Evolutionary conservation across 2,113 vertebrate genomes (phyloP).

Genomic region (Xenopus borealis): DNA sequence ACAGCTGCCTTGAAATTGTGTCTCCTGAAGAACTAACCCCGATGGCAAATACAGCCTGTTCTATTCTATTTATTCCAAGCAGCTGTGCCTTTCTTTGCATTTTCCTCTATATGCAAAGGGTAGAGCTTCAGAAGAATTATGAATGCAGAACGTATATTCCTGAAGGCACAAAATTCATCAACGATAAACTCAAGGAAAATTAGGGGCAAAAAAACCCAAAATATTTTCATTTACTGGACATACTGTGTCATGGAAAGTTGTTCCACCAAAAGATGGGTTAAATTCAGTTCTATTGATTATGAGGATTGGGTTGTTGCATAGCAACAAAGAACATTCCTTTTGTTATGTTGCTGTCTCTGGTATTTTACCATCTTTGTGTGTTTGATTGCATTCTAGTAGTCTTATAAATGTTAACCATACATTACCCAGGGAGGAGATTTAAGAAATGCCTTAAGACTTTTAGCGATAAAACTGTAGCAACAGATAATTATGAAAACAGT

Average conservation of each 20-base stretch:
- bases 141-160: neutral
- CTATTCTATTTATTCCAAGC: conserved; percentile 25
- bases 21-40: conserved; percentile 22
- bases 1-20: conserved; percentile 30
- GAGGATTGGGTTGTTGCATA: conserved; percentile 16
- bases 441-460: no score
- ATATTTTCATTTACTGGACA: neutral
- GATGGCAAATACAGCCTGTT: conserved; percentile 20
- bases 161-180: neutral
- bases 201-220: no score
- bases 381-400: no score
- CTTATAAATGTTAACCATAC: no score
- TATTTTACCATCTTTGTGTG: neutral
- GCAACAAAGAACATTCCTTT: conserved; percentile 20
- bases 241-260: neutral
- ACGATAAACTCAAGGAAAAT: neutral
- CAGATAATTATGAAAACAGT: no score
- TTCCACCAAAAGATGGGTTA: conserved; percentile 8
- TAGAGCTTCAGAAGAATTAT: conserved; percentile 11
- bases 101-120: conserved; percentile 24
- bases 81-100: conserved; percentile 25
- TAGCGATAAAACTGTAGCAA: no score
- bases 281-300: conserved; percentile 18
- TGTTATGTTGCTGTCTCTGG: neutral
- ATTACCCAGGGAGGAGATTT: no score